Base-by-base conservation (phyloP, 2,797 vertebrate genomes). In the Crenuchus spilurus region DNA sequence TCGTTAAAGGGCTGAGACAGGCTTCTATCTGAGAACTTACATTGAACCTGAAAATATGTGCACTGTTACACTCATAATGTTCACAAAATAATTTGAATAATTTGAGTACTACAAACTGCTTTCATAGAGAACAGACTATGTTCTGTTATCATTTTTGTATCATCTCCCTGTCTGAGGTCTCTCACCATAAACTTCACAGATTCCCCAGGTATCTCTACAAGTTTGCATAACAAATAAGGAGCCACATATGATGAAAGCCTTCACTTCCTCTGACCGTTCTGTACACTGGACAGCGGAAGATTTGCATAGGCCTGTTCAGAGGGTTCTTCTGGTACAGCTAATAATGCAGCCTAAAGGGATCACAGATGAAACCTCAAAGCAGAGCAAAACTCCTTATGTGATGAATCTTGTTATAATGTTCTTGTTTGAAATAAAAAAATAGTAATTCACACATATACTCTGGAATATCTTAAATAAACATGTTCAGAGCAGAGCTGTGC, bases 211-310 rank as follows among this genome's bases (percentile, higher is more conserved):
- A 71, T 72, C 30, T 65, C 74, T 41, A 62, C 39, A 33, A 31
- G 55, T 83, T 83, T 83, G 82, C 75, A 79, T 83, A 69, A 77
- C 67, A 77, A 79, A 70, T 77, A 26, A 80, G 57, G 71, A 51
- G 31, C 54, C 68, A 74, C 63, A 55, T 30, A 51, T 55, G 62
- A 46, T 10, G 26, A 33, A 46, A 13, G 16, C 26, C 41, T 44
- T 13, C 33, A 69, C 31, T 61, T 55, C 55, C 20, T 16, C 28
- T 44, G 14, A 24, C 22, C n/a, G 20, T 6, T 46, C n/a, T 28
- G 30, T 69, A 54, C 35, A 54, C n/a, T 18, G 46, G 2, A 16
- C 7, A 72, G 13, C 22, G 66, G 37, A 28, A 24, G 3, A 82
- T 82, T 82, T 82, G 72, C 80, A 82, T 76, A 70, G 46, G 64